phyloP scores from a whole-genome alignment of 2,888 invertebrate species.

The Chromoteleia sp. region DNA sequence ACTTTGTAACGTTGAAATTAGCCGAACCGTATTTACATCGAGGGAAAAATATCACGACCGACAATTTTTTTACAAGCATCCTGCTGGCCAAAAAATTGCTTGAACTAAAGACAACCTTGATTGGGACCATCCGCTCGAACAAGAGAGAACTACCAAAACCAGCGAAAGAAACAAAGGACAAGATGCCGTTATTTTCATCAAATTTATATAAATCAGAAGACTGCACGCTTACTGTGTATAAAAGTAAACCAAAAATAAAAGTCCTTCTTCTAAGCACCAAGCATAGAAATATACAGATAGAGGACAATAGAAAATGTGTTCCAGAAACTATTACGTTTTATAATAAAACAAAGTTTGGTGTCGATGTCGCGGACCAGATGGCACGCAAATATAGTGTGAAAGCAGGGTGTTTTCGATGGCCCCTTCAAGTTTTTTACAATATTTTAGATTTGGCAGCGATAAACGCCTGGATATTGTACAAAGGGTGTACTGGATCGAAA shows the following conservation, averaged over 20 bases:
- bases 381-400: conserved; percentile 23
- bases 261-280: conserved; percentile 24
- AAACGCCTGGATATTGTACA: conserved; percentile 39
- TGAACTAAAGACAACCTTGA: conserved; percentile 72
- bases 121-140: conserved; percentile 72
- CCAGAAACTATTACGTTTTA: conserved; percentile 4
- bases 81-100: conserved; percentile 69
- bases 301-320: background rate
- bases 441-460: conserved; percentile 54
- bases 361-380: conserved; percentile 61
- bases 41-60: conserved; percentile 73
- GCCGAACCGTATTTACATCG: conserved; percentile 70
- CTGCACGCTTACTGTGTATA: conserved; percentile 72
- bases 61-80: conserved; percentile 74
- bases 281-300: background rate
- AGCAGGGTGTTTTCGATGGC: conserved; percentile 31
- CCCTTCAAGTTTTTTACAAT: conserved; percentile 52
- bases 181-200: background rate
- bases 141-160: conserved; percentile 43
- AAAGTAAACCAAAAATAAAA: conserved; percentile 74
- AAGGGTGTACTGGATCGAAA: conserved; percentile 28
- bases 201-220: background rate
- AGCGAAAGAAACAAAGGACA: background rate
- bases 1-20: conserved; percentile 74
- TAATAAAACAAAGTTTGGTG: conserved; percentile 64